Base-by-base conservation (phyloP, 2,113 vertebrate species). In the Xiphophorus maculatus region DNA sequence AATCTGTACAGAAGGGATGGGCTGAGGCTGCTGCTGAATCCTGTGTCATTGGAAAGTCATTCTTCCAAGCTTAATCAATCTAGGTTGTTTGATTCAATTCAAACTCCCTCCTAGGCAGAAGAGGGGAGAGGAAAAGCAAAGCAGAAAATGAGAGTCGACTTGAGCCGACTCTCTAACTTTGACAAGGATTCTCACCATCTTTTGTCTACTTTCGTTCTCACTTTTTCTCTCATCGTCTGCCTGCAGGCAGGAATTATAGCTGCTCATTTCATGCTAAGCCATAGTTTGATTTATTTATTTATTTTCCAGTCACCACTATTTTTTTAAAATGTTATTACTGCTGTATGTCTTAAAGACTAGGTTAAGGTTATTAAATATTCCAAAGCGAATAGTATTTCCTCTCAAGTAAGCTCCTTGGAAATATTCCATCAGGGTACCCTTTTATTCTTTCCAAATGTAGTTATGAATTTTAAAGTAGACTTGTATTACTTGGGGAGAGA, bases 401-500 rank as follows among this genome's bases (percentile, higher is more conserved):
- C 92, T 93, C 93, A 94, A 95, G 94, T 94, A 94, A 95, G 94
- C 94, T 94, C 87, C 90, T 89, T 93, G 94, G 93, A 95, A 95
- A 94, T 94, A 94, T 95, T 95, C 94, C 93, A 95, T 95, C 94
- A 94, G 89, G 88, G 88, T 70, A 92, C 84, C 92, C 90, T 93
- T 94, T 95, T 93, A 93, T 94, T 94, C 93, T 93, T 90, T 93
- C 91, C 88, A 90, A 95, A 95, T 94, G 94, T 94, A 95, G 94
- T 95, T 95, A 95, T 95, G 95, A 95, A 95, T 95, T 95, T 95
- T 95, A 95, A 95, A 95, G 94, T 89, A 93, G 94, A 93, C 92
- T 91, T 89, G 92, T 93, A 92, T 93, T 94, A 94, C 94, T 92
- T 92, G 88, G 90, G 90, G 88, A 92, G 86, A 91, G 89, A 77